These are phyloP conservation scores for Chelidonichthys spinosus DNA, from an alignment of 2,797 vertebrate genomes.

Conservation along the genomic window DNA sequence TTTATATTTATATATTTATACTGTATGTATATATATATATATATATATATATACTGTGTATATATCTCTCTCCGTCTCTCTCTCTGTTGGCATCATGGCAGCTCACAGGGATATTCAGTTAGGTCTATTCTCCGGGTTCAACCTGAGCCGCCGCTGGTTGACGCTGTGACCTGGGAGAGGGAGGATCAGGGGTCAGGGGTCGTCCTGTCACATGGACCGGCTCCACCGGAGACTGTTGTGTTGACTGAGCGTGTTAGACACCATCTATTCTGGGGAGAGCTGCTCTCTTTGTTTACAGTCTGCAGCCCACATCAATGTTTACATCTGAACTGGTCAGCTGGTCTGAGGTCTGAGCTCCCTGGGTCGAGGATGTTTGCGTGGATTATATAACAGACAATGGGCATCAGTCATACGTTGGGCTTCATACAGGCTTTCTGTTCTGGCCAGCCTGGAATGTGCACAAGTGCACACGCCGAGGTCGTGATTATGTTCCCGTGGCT, in stretches of 20 bases:
- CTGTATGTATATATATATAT: no score
- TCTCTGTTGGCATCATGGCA: constrained; percentile 24
- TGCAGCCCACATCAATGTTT: constrained; percentile 9
- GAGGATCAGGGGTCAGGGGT: constrained; percentile 26
- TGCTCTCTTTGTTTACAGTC: constrained; percentile 23
- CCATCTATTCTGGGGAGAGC: constrained; percentile 8
- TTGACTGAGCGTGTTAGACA: constrained; percentile 35
- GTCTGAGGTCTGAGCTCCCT: constrained; percentile 14
- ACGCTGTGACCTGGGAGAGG: constrained; percentile 27
- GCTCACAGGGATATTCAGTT: constrained; percentile 75
- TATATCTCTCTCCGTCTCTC: constrained; percentile 18
- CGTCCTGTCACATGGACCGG: constrained; percentile 15
- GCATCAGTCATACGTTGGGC: constrained; percentile 50
- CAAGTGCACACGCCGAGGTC: not conserved
- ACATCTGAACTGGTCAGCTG: constrained; percentile 22
- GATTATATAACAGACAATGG: constrained; percentile 67
- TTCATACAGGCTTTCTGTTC: constrained; percentile 56
- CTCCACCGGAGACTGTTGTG: constrained; percentile 48
- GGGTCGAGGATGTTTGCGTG: constrained; percentile 22
- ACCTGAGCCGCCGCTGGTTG: constrained; percentile 27
- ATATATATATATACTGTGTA: no score
- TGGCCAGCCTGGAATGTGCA: constrained; percentile 11
- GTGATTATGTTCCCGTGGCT: constrained; percentile 51
- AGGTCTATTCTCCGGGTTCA: constrained; percentile 41
- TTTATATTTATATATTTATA: no score